phyloP scores from a whole-genome alignment of 2,888 invertebrate species.

The Zhuqinia jingwanae region DNA sequence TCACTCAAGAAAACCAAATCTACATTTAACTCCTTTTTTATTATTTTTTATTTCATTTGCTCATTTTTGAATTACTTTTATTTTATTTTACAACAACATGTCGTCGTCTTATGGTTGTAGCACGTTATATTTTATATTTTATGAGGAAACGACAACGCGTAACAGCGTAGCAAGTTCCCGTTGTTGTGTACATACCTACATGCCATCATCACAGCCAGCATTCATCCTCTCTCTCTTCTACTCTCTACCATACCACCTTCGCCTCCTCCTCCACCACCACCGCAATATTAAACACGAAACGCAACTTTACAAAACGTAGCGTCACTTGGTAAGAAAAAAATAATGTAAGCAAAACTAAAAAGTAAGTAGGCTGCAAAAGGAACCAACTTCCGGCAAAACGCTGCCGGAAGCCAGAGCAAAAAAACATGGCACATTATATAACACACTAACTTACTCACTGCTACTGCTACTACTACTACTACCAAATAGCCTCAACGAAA shows the following conservation, averaged over 20 bases:
- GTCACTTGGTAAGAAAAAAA: background rate
- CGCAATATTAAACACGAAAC: conserved; percentile 14
- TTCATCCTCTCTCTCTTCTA: background rate
- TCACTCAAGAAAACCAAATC: too few species aligned
- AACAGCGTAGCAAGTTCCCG: conserved; percentile 14
- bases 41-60: too few species aligned
- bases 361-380: conserved; percentile 70
- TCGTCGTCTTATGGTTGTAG: background rate
- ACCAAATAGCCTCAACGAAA: too few species aligned
- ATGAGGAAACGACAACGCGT: background rate
- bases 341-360: conserved; percentile 45
- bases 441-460: background rate
- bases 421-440: conserved; percentile 7
- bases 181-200: too few species aligned
- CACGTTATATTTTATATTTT: background rate
- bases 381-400: conserved; percentile 79
- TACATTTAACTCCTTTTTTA: too few species aligned
- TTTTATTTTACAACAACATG: too few species aligned
- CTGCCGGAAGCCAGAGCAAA: conserved; percentile 78
- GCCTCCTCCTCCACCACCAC: conserved; percentile 2
- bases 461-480: too few species aligned
- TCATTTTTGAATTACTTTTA: too few species aligned
- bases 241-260: conserved; percentile 10
- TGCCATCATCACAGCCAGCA: background rate
- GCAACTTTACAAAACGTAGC: background rate